phyloP scores from a whole-genome alignment of 2,113 vertebrate genomes.

The Prionailurus viverrinus region DNA sequence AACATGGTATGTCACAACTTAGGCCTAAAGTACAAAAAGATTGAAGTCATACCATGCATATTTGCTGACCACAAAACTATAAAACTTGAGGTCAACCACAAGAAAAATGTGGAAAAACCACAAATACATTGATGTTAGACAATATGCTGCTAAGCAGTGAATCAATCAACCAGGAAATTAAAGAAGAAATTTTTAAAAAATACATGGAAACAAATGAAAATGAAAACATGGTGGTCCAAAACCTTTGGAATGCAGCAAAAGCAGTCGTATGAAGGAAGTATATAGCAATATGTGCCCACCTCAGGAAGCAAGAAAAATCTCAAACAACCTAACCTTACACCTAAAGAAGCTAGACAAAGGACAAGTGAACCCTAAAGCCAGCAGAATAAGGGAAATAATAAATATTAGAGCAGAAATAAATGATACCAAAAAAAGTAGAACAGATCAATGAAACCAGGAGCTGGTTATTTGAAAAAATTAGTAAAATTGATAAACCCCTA shows the following conservation, averaged over 20 bases:
- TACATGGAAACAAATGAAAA: neutral
- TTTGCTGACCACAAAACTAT: neutral
- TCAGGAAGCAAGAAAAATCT: neutral
- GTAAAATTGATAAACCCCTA: neutral
- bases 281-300: neutral
- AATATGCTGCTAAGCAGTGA: neutral
- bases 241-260: neutral
- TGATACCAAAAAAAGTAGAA: neutral
- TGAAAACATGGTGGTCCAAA: neutral
- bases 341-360: neutral
- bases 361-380: neutral
- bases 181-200: neutral
- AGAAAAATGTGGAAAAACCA: neutral
- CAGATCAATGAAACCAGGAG: neutral
- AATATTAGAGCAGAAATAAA: neutral
- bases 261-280: neutral
- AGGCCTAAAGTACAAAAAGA: neutral
- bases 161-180: neutral
- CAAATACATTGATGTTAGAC: neutral
- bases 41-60: neutral
- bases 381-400: neutral
- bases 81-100: neutral
- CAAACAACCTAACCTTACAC: neutral
- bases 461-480: neutral
- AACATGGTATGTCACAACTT: neutral